Percentiles rank a stretch among this genome's conserved stretches.
These are phyloP conservation scores for Camponotus fellah DNA, from an alignment of 2,888 invertebrate species.

Conservation along the genomic window DNA sequence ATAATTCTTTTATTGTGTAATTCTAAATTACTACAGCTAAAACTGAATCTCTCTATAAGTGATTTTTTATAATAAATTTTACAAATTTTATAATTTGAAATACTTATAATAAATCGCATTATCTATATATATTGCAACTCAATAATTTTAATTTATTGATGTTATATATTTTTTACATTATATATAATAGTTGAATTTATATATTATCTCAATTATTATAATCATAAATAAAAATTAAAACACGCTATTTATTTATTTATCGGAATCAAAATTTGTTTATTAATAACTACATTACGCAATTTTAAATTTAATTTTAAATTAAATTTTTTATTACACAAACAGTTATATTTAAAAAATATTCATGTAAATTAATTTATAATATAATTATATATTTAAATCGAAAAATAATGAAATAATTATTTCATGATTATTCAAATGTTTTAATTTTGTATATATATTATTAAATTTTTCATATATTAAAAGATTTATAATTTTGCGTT, in stretches of 20 bases:
- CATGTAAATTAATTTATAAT: background rate
- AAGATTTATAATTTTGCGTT: background rate
- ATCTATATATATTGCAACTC: background rate
- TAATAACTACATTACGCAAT: background rate
- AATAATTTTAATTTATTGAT: background rate
- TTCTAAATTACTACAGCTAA: background rate
- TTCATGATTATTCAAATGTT: background rate
- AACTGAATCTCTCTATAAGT: background rate
- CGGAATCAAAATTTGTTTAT: background rate
- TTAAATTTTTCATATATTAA: background rate
- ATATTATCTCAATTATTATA: background rate
- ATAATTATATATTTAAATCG: slow-evolving; percentile 19
- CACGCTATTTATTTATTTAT: background rate
- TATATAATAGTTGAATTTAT: background rate
- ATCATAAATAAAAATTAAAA: background rate
- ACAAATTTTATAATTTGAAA: background rate
- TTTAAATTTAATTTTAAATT: slow-evolving; percentile 4
- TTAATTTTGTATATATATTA: no score
- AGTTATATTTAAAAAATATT: background rate
- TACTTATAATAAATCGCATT: background rate
- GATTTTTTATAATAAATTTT: slow-evolving; percentile 13
- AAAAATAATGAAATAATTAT: background rate
- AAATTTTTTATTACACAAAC: background rate
- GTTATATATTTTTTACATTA: background rate
- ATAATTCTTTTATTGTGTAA: background rate